These are phyloP conservation scores for Chaetophractus vellerosus DNA, from an alignment of 2,797 vertebrate genomes.

Conservation along the genomic window DNA sequence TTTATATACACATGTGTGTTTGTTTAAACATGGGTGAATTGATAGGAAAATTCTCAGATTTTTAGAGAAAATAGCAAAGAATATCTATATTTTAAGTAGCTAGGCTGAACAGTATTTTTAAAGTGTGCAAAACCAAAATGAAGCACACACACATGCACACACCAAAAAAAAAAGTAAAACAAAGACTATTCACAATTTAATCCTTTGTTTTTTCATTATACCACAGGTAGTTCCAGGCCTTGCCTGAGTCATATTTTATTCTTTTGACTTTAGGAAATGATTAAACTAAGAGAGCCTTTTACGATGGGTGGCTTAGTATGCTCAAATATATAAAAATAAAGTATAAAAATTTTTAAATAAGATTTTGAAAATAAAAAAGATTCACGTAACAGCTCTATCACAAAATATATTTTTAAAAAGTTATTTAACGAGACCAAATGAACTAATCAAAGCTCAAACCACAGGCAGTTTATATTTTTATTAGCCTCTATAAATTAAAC, in stretches of 20 bases:
- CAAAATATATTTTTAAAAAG: constrained; percentile 1
- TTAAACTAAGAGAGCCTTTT: constrained; percentile 65
- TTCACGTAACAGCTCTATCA: not conserved
- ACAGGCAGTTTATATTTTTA: not conserved
- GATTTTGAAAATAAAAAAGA: constrained; percentile 19
- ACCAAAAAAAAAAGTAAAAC: not conserved
- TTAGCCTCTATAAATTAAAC: constrained; percentile 6
- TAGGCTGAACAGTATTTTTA: not conserved
- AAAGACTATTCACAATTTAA: constrained; percentile 54
- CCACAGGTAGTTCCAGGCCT: constrained; percentile 45
- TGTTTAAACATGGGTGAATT: not conserved
- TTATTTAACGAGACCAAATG: not conserved
- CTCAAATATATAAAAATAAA: not conserved
- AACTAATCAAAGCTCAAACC: constrained; percentile 11
- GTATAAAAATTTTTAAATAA: constrained; percentile 24
- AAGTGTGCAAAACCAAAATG: not conserved
- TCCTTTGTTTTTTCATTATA: constrained; percentile 50
- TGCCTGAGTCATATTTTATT: constrained; percentile 47
- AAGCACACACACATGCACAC: not conserved
- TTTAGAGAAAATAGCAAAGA: constrained; percentile 22
- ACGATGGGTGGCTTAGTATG: not conserved
- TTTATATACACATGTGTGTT: not conserved
- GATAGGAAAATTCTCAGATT: not conserved
- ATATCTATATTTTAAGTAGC: not conserved
- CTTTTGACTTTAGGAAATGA: constrained; percentile 50